These are phyloP conservation scores for Aphelocoma coerulescens DNA, from an alignment of 2,113 vertebrate genomes.

Conservation along the genomic window DNA sequence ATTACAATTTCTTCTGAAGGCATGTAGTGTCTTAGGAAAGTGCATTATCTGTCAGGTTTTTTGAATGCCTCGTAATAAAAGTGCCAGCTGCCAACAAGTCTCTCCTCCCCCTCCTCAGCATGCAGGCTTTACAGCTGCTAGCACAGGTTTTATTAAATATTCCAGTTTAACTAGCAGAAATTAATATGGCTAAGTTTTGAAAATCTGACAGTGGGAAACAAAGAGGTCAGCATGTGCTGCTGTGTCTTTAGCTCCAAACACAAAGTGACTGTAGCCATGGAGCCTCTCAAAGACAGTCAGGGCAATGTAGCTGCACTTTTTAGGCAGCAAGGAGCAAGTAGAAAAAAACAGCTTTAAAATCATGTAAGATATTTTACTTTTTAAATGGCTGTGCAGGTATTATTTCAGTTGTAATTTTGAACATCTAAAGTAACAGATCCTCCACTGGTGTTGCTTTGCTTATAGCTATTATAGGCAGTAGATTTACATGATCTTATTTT, in stretches of 20 bases:
- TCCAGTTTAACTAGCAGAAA: slow-evolving; percentile 1
- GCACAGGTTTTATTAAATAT: background rate
- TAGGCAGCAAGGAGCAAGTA: background rate
- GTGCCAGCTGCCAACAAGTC: background rate
- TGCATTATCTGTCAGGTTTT: background rate
- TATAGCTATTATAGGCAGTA: background rate
- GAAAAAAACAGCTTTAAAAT: background rate
- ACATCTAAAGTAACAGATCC: background rate
- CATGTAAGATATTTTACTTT: background rate
- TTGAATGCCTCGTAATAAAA: background rate
- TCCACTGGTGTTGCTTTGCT: background rate
- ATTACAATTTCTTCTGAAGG: slow-evolving; percentile 6
- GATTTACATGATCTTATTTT: background rate
- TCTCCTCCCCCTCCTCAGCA: background rate
- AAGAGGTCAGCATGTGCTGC: background rate
- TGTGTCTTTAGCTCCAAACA: background rate
- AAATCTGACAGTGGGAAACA: background rate
- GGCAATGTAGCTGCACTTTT: background rate
- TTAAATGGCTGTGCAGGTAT: background rate
- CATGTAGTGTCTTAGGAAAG: background rate
- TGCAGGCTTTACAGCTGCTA: background rate
- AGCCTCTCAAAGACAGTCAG: background rate
- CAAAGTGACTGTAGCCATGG: background rate
- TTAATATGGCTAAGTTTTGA: background rate
- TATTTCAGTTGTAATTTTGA: background rate